Evolutionary conservation across 2,797 vertebrate genomes (phyloP).

Genomic region (Knipowitschia caucasica): DNA sequence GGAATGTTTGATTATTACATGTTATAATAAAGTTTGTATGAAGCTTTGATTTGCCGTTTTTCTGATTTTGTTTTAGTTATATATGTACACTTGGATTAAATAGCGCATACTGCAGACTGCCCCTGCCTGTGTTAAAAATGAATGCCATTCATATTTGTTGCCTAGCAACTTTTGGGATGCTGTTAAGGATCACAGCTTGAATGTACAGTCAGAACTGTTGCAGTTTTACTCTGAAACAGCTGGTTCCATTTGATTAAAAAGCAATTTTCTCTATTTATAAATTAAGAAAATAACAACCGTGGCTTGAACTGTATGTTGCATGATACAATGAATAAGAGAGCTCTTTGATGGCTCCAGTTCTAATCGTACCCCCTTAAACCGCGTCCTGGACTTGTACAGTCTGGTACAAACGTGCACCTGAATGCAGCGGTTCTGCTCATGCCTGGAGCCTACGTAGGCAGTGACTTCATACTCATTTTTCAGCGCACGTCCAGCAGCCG

Average conservation of each 20-base stretch:
- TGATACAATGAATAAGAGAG: not conserved
- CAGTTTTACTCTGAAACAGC: too few relatives aligned
- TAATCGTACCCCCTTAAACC: too few relatives aligned
- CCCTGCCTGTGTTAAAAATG: constrained; percentile 19
- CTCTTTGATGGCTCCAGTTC: too few relatives aligned
- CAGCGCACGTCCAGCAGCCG: constrained; percentile 47
- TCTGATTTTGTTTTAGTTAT: not conserved
- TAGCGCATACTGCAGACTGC: not conserved
- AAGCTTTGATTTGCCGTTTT: constrained; percentile 19
- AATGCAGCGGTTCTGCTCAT: constrained; percentile 51
- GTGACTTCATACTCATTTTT: constrained; percentile 70
- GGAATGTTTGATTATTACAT: constrained; percentile 81
- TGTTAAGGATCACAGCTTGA: constrained; percentile 32
- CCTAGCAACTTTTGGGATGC: constrained; percentile 40
- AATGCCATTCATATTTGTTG: constrained; percentile 25
- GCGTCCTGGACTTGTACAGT: too few relatives aligned
- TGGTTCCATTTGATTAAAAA: too few relatives aligned
- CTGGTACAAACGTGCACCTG: constrained; percentile 14
- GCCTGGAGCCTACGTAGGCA: constrained; percentile 58
- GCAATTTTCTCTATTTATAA: too few relatives aligned
- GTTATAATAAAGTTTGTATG: constrained; percentile 86
- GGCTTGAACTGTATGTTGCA: not conserved
- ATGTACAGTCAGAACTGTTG: too few relatives aligned
- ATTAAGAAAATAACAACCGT: not conserved
- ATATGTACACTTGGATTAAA: not conserved